Evolutionary conservation across 2,888 invertebrate genomes (phyloP).

Genomic region (Thalpophila matura): DNA sequence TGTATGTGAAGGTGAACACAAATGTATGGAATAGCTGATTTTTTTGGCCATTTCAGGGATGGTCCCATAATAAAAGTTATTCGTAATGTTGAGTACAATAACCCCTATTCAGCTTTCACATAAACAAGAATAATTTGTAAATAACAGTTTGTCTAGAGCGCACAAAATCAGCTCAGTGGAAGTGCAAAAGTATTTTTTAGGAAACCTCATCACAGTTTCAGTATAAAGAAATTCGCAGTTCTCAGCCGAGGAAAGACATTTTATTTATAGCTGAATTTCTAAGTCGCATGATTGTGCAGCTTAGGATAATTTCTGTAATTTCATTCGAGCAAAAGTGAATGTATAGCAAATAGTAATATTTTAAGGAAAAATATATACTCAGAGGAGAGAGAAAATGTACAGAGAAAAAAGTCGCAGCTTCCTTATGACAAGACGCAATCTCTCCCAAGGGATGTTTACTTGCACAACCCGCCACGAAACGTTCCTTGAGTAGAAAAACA

Average conservation of each 20-base stretch:
- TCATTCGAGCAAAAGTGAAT: conserved; percentile 3
- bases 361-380: conserved; percentile 12
- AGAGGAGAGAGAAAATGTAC: conserved; percentile 9
- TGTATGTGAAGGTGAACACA: too few relatives aligned
- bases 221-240: too few relatives aligned
- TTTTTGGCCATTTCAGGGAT: too few relatives aligned
- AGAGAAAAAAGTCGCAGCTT: conserved; percentile 67
- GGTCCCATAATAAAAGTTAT: too few relatives aligned
- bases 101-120: too few relatives aligned
- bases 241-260: too few relatives aligned
- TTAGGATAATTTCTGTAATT: conserved; percentile 1
- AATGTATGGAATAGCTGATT: too few relatives aligned
- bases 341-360: conserved; percentile 30
- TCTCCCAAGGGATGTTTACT: conserved; percentile 70
- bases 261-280: neutral
- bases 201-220: neutral
- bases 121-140: too few relatives aligned
- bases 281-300: neutral
- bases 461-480: conserved; percentile 70
- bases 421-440: conserved; percentile 73
- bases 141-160: too few relatives aligned
- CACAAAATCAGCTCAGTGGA: too few relatives aligned
- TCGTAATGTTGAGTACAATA: too few relatives aligned
- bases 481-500: conserved; percentile 75
- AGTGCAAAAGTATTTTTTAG: too few relatives aligned